A percentile compares a stretch with the other conserved stretches of the same genome.
phyloP scores from a whole-genome alignment of 2,113 vertebrate genomes.

The Festucalex cinctus region DNA sequence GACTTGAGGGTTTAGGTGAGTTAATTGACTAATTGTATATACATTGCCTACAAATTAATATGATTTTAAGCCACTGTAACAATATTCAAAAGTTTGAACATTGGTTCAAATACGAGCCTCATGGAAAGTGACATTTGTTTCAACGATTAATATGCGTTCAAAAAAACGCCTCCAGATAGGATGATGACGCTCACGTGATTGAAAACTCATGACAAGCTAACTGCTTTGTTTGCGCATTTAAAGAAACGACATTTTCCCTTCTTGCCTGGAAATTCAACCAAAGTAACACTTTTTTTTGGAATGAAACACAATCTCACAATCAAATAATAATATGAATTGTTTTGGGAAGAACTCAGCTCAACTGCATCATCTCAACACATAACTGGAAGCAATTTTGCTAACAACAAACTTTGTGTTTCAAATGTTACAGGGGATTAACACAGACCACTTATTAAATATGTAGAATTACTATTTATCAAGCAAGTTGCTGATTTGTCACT shows the following conservation, averaged over 20 bases:
- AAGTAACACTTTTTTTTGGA: background rate
- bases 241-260: background rate
- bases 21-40: no score
- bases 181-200: background rate
- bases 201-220: slow-evolving; percentile 8
- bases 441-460: background rate
- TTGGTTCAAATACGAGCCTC: no score
- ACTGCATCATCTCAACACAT: background rate
- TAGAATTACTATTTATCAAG: no score
- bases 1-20: no score
- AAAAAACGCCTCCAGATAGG: background rate
- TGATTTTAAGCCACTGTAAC: no score
- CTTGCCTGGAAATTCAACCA: background rate
- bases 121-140: background rate
- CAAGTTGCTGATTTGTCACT: background rate
- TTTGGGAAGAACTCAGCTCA: background rate
- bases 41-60: no score
- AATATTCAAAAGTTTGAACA: no score
- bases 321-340: background rate
- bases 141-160: slow-evolving; percentile 3
- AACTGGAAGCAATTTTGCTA: background rate
- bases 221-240: background rate
- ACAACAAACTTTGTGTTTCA: background rate
- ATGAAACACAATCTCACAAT: background rate
- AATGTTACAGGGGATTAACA: background rate